Evolutionary conservation across 2,113 vertebrate species (phyloP).

Genomic region (Anarrhichthys ocellatus): DNA sequence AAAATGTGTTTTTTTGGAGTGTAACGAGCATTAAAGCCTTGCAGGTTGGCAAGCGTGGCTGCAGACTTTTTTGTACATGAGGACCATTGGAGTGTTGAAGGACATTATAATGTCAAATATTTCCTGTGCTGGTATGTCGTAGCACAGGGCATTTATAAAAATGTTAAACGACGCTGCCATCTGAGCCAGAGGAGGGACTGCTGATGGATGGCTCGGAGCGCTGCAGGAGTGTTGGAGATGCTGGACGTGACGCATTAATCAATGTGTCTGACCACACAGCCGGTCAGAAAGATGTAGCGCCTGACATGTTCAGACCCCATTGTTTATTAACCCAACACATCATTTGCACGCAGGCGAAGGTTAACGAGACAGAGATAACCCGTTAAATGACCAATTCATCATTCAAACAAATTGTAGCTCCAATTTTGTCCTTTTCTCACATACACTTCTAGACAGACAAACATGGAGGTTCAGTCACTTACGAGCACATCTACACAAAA

Average conservation of each 20-base stretch:
- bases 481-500: constrained; percentile 14
- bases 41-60: neutral
- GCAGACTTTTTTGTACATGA: neutral
- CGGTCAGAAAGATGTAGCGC: constrained; percentile 56
- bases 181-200: constrained; percentile 30
- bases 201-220: constrained; percentile 62
- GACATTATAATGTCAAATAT: constrained; percentile 37
- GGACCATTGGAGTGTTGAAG: constrained; percentile 31
- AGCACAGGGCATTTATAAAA: constrained; percentile 62
- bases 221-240: constrained; percentile 53
- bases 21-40: neutral
- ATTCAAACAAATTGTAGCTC: constrained; percentile 22
- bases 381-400: constrained; percentile 65
- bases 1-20: neutral
- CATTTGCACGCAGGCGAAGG: constrained; percentile 66
- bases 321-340: constrained; percentile 70
- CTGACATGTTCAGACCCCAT: constrained; percentile 43
- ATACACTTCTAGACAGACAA: neutral
- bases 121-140: constrained; percentile 37
- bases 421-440: constrained; percentile 17
- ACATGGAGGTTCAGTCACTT: neutral
- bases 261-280: constrained; percentile 52
- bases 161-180: constrained; percentile 59
- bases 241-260: constrained; percentile 67
- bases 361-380: constrained; percentile 68